Percentiles rank a stretch among this genome's conserved stretches.
Conservation (phyloP, 2,888 invertebrate species). For the Trissolcus brochymenae region DNA sequence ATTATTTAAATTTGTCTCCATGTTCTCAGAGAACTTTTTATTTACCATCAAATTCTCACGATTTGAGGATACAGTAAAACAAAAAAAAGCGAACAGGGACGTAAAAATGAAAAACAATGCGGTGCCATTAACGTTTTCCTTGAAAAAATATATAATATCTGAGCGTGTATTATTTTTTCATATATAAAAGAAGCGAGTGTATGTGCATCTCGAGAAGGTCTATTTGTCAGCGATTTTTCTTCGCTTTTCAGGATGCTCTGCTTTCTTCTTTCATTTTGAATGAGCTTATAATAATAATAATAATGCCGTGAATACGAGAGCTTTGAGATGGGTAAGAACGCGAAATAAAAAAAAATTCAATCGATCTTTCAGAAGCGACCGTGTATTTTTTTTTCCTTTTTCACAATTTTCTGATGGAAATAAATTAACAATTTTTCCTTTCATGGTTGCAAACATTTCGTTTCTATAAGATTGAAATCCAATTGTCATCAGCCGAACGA, state of each 20-base stretch:
- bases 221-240: slow-evolving; percentile 46
- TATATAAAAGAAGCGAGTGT: slow-evolving; percentile 18
- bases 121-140: slow-evolving; percentile 38
- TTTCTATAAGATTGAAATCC: slow-evolving; percentile 27
- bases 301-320: not conserved
- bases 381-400: too few relatives aligned
- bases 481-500: slow-evolving; percentile 14
- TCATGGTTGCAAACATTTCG: slow-evolving; percentile 13
- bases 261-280: slow-evolving; percentile 31
- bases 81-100: not conserved
- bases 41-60: not conserved
- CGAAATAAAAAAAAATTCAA: too few relatives aligned
- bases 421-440: not conserved
- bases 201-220: slow-evolving; percentile 23
- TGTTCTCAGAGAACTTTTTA: too few relatives aligned
- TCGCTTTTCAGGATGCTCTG: slow-evolving; percentile 18
- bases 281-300: slow-evolving; percentile 31
- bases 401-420: not conserved
- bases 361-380: too few relatives aligned
- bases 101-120: slow-evolving; percentile 27
- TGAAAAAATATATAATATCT: slow-evolving; percentile 31
- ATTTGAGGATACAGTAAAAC: slow-evolving; percentile 15
- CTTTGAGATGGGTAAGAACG: not conserved
- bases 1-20: too few relatives aligned
- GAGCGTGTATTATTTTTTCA: slow-evolving; percentile 20